Evolutionary conservation across 2,797 vertebrate species (phyloP).

Genomic region (Trichosurus vulpecula): DNA sequence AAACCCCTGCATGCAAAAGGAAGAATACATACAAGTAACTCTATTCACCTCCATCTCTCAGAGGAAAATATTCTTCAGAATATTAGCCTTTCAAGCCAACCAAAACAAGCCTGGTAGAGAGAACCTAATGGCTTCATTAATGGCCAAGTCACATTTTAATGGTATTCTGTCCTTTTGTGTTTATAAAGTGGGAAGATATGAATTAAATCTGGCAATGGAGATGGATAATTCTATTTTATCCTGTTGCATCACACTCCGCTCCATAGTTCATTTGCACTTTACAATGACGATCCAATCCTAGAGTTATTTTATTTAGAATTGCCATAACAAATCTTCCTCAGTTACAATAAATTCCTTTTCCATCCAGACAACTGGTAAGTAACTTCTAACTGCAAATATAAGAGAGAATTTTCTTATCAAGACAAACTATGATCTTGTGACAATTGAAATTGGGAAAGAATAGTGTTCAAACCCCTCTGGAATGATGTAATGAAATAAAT

Average conservation of each 20-base stretch:
- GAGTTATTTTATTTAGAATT: background rate
- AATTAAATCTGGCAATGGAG: conserved; percentile 30
- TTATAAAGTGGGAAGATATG: conserved; percentile 28
- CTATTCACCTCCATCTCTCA: conserved; percentile 10
- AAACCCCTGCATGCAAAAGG: conserved; percentile 17
- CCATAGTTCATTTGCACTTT: conserved; percentile 49
- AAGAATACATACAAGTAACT: conserved; percentile 41
- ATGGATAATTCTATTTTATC: background rate
- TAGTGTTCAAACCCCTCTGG: background rate
- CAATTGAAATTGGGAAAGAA: conserved; percentile 1
- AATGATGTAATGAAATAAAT: background rate
- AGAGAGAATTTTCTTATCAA: conserved; percentile 23
- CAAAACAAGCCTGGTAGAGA: conserved; percentile 2
- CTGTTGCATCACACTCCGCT: conserved; percentile 30
- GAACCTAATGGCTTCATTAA: conserved; percentile 9
- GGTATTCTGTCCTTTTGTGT: conserved; percentile 25
- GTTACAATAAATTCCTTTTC: conserved; percentile 22
- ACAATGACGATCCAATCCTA: conserved; percentile 12
- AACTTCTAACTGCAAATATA: background rate
- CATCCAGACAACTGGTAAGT: conserved; percentile 23
- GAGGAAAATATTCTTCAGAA: conserved; percentile 46
- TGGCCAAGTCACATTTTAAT: conserved; percentile 39
- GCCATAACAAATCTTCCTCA: background rate
- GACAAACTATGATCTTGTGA: background rate
- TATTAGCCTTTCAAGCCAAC: conserved; percentile 38